A percentile compares a stretch with the other conserved stretches of the same genome.
These are phyloP conservation scores for Mus minutoides DNA, from an alignment of 2,797 vertebrate genomes.

Conservation along the genomic window DNA sequence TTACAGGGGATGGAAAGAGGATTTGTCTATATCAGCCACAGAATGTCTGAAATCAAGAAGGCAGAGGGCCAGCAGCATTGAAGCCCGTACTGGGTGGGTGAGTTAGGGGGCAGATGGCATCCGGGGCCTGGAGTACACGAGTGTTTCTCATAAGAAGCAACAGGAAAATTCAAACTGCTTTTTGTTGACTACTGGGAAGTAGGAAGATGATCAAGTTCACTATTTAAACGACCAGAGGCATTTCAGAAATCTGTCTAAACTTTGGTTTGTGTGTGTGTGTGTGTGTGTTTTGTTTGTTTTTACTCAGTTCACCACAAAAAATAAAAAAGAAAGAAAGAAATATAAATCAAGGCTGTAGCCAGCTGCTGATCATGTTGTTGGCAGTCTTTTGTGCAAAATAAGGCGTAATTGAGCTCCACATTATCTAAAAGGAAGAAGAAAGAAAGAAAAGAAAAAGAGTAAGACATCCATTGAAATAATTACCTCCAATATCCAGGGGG, in stretches of 20 bases:
- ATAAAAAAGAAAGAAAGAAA: conserved; percentile 37
- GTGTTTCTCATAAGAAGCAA: not conserved
- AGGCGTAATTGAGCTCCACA: conserved; percentile 61
- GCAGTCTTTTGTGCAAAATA: conserved; percentile 76
- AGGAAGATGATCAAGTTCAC: conserved; percentile 20
- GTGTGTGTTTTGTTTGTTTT: not conserved
- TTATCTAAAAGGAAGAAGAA: conserved; percentile 44
- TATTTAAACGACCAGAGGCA: not conserved
- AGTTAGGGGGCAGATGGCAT: not conserved
- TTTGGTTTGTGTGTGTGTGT: conserved; percentile 33
- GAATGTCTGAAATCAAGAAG: not conserved
- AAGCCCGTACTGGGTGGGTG: not conserved
- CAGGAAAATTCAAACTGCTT: conserved; percentile 31
- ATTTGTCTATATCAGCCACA: not conserved
- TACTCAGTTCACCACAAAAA: conserved; percentile 60
- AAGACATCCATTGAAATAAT: not conserved
- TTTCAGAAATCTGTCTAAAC: conserved; percentile 59
- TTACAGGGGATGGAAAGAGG: not conserved
- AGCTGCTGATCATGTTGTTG: conserved; percentile 67
- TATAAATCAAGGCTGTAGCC: conserved; percentile 57
- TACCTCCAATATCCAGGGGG: not conserved
- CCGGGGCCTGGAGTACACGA: not conserved
- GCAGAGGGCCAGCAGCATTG: not conserved
- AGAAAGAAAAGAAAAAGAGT: not conserved
- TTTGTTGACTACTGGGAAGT: not conserved